Percentiles rank a stretch among this genome's conserved stretches.
phyloP scores from a whole-genome alignment of 2,888 invertebrate species.

The Agrotis exclamationis region DNA sequence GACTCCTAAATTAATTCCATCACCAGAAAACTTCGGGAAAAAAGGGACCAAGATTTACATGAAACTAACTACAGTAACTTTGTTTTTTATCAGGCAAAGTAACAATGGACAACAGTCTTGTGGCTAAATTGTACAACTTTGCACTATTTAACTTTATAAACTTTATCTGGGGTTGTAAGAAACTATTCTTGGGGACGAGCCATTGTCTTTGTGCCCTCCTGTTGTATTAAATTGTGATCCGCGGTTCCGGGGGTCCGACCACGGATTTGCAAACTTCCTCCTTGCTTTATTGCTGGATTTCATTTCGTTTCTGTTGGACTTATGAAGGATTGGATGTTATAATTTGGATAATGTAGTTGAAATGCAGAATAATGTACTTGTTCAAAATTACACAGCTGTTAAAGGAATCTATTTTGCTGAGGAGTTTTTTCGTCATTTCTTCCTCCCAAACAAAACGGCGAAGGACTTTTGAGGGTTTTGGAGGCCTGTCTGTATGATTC shows the following conservation, averaged over 20 bases:
- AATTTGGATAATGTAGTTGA: constrained; percentile 10
- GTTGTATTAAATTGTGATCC: constrained; percentile 70
- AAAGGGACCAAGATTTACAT: constrained; percentile 73
- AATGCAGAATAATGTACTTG: too few species aligned
- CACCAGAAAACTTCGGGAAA: constrained; percentile 57
- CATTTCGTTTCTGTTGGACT: constrained; percentile 45
- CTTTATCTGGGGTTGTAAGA: constrained; percentile 72
- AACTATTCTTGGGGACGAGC: constrained; percentile 72
- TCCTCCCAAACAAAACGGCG: too few species aligned
- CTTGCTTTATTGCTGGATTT: constrained; percentile 65
- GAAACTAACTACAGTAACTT: constrained; percentile 66
- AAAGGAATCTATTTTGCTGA: too few species aligned
- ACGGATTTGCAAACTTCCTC: constrained; percentile 66
- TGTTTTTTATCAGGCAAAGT: constrained; percentile 72
- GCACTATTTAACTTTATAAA: constrained; percentile 83
- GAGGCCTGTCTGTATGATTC: too few species aligned
- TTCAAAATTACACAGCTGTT: too few species aligned
- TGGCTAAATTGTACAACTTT: constrained; percentile 83
- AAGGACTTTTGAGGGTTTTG: too few species aligned
- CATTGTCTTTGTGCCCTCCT: constrained; percentile 74
- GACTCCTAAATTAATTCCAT: constrained; percentile 58
- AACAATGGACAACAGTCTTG: constrained; percentile 78
- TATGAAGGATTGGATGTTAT: neutral
- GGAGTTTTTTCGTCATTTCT: too few species aligned
- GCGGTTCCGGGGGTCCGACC: constrained; percentile 43